These are phyloP conservation scores for Trypoxylus dichotomus DNA, from an alignment of 1,140 invertebrate genomes.

Conservation along the genomic window DNA sequence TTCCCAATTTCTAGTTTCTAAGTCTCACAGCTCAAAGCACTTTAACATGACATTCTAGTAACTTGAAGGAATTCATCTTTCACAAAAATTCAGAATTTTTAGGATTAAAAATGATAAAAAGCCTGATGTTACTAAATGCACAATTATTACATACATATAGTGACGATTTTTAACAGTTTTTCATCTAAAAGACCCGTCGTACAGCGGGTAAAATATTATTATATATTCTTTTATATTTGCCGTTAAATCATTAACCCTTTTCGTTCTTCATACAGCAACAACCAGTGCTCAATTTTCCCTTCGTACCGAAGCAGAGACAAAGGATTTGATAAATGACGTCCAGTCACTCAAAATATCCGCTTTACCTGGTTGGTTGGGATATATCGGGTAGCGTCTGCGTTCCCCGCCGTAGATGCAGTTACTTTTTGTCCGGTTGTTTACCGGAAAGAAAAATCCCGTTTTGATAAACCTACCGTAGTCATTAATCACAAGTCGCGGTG, in stretches of 20 bases:
- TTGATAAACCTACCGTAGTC: constrained; percentile 11
- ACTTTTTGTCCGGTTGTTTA: constrained; percentile 19
- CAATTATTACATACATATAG: too few species aligned
- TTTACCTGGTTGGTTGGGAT: background rate
- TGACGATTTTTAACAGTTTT: too few species aligned
- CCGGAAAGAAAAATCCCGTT: constrained; percentile 20
- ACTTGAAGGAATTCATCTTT: too few species aligned
- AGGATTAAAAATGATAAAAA: too few species aligned
- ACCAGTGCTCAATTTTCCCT: background rate
- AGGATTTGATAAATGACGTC: constrained; percentile 13
- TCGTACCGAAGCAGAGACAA: background rate
- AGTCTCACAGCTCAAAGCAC: too few species aligned
- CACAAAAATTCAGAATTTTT: too few species aligned
- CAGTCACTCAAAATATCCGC: background rate
- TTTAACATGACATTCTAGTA: too few species aligned
- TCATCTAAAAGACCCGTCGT: too few species aligned
- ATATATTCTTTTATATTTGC: background rate
- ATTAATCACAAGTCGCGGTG: background rate
- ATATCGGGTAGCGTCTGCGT: background rate
- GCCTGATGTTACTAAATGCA: too few species aligned
- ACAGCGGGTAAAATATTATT: background rate
- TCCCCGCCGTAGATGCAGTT: background rate
- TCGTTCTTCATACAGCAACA: background rate
- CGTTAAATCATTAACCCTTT: background rate
- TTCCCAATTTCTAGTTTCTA: too few species aligned